A percentile compares a stretch with the other conserved stretches of the same genome.
Evolutionary conservation across 2,113 vertebrate genomes (phyloP).

Genomic region (Psittacula cyanocephala): DNA sequence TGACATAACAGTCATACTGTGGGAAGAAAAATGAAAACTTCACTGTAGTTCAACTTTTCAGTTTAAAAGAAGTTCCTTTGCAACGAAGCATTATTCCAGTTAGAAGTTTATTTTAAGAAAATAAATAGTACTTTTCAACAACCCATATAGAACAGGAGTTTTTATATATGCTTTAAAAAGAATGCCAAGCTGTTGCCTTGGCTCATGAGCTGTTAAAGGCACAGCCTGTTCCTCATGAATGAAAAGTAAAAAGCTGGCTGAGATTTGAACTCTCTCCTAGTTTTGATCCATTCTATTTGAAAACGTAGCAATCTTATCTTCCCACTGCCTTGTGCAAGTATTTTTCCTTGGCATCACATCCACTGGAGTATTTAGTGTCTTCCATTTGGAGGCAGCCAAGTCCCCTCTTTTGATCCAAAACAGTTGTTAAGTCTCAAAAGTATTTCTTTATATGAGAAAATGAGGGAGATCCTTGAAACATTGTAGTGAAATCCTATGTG

Average conservation of each 20-base stretch:
- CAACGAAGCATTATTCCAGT: slow-evolving; percentile 65
- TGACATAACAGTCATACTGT: slow-evolving; percentile 26
- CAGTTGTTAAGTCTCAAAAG: slow-evolving; percentile 20
- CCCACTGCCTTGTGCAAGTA: slow-evolving; percentile 28
- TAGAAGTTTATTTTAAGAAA: slow-evolving; percentile 61
- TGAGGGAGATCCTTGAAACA: background rate
- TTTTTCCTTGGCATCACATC: slow-evolving; percentile 59
- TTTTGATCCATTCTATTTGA: slow-evolving; percentile 36
- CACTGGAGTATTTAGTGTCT: slow-evolving; percentile 10
- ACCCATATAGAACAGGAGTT: slow-evolving; percentile 39
- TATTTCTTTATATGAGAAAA: background rate
- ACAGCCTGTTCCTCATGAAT: slow-evolving; percentile 61
- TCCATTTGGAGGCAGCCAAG: slow-evolving; percentile 34
- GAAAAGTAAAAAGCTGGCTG: slow-evolving; percentile 41
- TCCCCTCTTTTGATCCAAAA: slow-evolving; percentile 22
- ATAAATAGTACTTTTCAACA: slow-evolving; percentile 63
- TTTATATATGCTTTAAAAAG: slow-evolving; percentile 62
- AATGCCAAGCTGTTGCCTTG: slow-evolving; percentile 50
- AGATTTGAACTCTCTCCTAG: background rate
- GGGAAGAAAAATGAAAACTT: slow-evolving; percentile 65
- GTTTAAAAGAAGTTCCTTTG: slow-evolving; percentile 62
- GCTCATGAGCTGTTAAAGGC: slow-evolving; percentile 45
- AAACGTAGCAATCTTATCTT: slow-evolving; percentile 51
- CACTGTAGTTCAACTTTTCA: slow-evolving; percentile 55
- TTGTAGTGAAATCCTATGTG: background rate